A percentile compares a stretch with the other conserved stretches of the same genome.
Evolutionary conservation across 1,140 invertebrate species (phyloP).

Genomic region (Lysiphlebus fabarum): DNA sequence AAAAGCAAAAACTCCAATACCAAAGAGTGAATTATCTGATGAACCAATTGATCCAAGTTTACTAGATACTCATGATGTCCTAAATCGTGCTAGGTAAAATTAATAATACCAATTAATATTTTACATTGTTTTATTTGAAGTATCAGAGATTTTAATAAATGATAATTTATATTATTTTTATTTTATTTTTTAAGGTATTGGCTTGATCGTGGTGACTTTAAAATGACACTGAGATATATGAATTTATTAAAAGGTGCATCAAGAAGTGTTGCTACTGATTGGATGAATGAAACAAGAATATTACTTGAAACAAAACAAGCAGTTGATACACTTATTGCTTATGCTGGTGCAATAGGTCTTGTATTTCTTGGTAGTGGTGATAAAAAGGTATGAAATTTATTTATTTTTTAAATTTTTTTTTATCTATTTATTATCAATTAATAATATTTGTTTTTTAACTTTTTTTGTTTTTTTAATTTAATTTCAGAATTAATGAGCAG

Average conservation of each 20-base stretch:
- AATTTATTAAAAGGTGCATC: constrained; percentile 85
- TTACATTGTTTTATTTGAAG: neutral
- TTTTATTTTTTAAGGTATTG: constrained; percentile 71
- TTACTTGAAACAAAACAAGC: constrained; percentile 89
- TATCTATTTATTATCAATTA: no score
- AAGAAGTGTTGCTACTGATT: constrained; percentile 74
- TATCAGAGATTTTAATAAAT: neutral
- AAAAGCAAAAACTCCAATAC: constrained; percentile 65
- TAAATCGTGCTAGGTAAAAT: constrained; percentile 76
- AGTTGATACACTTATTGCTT: constrained; percentile 79
- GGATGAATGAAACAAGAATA: constrained; percentile 80
- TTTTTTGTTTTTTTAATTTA: neutral
- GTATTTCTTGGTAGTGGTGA: constrained; percentile 58
- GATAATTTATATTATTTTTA: constrained; percentile 1
- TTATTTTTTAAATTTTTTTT: neutral
- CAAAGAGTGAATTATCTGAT: constrained; percentile 68
- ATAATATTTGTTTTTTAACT: no score
- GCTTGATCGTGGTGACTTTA: constrained; percentile 81
- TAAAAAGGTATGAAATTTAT: constrained; percentile 31
- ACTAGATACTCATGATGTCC: constrained; percentile 82
- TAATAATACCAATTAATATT: neutral
- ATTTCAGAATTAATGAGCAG: neutral
- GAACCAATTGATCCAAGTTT: constrained; percentile 65
- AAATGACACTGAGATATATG: constrained; percentile 82
- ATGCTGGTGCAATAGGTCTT: constrained; percentile 73